A percentile compares a stretch with the other conserved stretches of the same genome.
Conservation (phyloP, 1,140 invertebrate genomes). For the Vanessa atalanta region DNA sequence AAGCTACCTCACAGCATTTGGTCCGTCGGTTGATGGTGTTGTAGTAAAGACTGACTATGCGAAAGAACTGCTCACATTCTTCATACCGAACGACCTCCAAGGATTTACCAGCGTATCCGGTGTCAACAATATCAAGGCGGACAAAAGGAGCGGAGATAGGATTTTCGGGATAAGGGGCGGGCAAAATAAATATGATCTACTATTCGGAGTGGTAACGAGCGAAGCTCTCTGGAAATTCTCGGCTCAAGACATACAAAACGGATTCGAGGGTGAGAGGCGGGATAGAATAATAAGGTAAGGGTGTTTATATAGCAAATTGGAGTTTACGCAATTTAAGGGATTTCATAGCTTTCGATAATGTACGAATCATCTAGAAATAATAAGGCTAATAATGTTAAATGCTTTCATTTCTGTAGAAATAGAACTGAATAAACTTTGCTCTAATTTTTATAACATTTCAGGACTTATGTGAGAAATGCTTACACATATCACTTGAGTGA, state of each 20-base stretch:
- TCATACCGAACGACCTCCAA: slow-evolving; percentile 56
- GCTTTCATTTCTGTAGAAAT: background rate
- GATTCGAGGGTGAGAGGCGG: slow-evolving; percentile 93
- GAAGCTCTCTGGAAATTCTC: slow-evolving; percentile 92
- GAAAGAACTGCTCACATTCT: slow-evolving; percentile 85
- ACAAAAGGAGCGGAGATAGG: slow-evolving; percentile 82
- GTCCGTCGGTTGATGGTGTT: slow-evolving; percentile 92
- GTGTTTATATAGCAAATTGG: slow-evolving; percentile 46
- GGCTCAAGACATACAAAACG: slow-evolving; percentile 90
- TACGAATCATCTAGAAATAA: background rate
- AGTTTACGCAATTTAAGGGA: slow-evolving; percentile 37
- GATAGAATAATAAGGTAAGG: slow-evolving; percentile 90
- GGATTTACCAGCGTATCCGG: slow-evolving; percentile 65
- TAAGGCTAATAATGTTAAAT: background rate
- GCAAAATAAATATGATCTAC: slow-evolving; percentile 86
- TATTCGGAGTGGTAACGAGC: slow-evolving; percentile 92
- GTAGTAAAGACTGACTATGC: slow-evolving; percentile 91
- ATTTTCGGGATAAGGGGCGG: slow-evolving; percentile 74
- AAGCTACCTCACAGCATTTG: slow-evolving; percentile 91
- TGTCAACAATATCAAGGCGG: slow-evolving; percentile 81
- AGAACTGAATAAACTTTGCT: background rate
- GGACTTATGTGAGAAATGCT: slow-evolving; percentile 96
- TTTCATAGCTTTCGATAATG: slow-evolving; percentile 17
- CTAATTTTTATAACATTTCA: slow-evolving; percentile 51
- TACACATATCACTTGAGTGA: slow-evolving; percentile 97